Base-by-base conservation (phyloP, 2,888 invertebrate species). In the Odontocerum albicorne region DNA sequence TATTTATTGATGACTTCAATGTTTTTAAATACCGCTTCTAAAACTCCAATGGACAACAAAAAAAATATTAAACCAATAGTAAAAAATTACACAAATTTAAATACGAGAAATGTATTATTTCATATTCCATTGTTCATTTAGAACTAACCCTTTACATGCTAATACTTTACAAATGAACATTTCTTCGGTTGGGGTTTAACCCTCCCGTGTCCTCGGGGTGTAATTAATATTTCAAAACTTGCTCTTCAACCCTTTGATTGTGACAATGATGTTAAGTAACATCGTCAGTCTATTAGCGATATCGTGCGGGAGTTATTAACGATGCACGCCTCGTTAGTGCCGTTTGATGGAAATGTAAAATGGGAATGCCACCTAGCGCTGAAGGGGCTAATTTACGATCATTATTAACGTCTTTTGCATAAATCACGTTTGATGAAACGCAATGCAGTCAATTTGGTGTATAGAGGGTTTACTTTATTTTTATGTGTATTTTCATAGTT, bases 151-250 rank as follows among this genome's bases (percentile, higher is more conserved):
- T n/a, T n/a, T n/a, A n/a, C n/a, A n/a, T n/a, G n/a, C n/a, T n/a
- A n/a, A n/a, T n/a, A 40, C 21, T 40, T 40, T 21, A 21, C 40
- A 21, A 40, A 40, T 40, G 40, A 40, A 40, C 7, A 40, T 40
- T 19, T 7, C 21, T 21, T 21, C 40, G 17, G 13, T 12, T 6
- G 21, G 40, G 40, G 40, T 21, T 40, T 4, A 40, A 3, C 40
- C 40, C 35, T 20, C 4, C 21, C 19, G 3, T 4, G 40, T 21
- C 40, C n/a, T n/a, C 4, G 16, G 40, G 40, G n/a, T 20, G 54
- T 57, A 60, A 60, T 60, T 57, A 57, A 60, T 60, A 60, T 60
- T 56, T 57, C 57, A 49, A 60, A 60, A 57, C 35, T 56, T 43
- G 40, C 50, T 50, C 45, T 38, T 40, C 46, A 51, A 55, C 53